phyloP scores from a whole-genome alignment of 2,113 vertebrate genomes.

The Gulo gulo region DNA sequence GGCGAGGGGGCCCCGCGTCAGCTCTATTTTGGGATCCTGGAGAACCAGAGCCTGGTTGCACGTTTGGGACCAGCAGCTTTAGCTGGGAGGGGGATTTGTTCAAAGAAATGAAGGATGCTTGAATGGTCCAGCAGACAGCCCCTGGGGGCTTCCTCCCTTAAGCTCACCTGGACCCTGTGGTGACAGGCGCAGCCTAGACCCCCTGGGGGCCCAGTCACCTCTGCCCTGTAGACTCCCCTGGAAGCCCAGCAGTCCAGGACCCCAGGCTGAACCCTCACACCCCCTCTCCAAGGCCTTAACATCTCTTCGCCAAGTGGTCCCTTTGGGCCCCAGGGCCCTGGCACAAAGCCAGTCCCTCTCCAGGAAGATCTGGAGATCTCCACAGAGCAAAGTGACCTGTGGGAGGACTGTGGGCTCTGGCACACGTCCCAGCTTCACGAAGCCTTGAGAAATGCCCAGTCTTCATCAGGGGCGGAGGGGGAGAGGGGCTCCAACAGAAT shows the following conservation, averaged over 20 bases:
- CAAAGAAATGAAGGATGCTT: background rate
- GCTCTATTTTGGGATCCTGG: background rate
- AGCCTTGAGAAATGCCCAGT: background rate
- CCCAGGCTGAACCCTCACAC: background rate
- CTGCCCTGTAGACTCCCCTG: no score
- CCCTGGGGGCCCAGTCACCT: background rate
- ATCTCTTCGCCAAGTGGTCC: background rate
- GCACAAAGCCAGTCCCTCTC: rapidly evolving
- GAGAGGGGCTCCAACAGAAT: background rate
- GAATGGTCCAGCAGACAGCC: background rate
- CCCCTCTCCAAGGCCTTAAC: background rate
- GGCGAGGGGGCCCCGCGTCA: background rate
- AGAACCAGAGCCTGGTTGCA: background rate
- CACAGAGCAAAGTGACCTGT: background rate
- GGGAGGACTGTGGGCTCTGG: background rate
- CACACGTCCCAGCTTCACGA: background rate
- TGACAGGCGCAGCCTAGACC: background rate
- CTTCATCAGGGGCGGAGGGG: background rate
- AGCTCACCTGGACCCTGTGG: background rate
- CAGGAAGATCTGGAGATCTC: background rate
- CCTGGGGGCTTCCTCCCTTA: background rate
- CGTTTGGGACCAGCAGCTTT: background rate
- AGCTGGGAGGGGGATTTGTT: background rate
- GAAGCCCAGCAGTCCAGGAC: background rate
- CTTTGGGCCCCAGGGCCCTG: background rate